These are phyloP conservation scores for Tenualosa ilisha DNA, from an alignment of 2,797 vertebrate genomes.

Conservation along the genomic window DNA sequence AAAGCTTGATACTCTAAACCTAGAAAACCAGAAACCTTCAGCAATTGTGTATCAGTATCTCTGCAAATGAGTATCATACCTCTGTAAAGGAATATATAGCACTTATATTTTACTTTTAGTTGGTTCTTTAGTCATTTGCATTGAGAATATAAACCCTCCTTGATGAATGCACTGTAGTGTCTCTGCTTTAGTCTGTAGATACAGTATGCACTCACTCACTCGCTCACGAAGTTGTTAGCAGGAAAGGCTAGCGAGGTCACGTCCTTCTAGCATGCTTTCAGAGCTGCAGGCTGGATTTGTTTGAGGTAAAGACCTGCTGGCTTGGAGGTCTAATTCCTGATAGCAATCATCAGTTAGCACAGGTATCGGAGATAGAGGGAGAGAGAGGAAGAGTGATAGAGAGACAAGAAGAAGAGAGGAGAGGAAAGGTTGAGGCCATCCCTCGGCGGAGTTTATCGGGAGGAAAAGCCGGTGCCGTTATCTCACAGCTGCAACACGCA, in stretches of 20 bases:
- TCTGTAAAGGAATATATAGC: no score
- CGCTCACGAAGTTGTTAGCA: background rate
- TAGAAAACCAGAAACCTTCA: no score
- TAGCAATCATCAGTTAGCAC: slow-evolving; percentile 43
- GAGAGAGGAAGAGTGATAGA: slow-evolving; percentile 24
- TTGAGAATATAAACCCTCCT: no score
- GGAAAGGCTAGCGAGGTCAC: background rate
- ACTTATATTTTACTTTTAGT: no score
- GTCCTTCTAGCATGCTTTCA: background rate
- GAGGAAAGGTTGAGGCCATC: slow-evolving; percentile 34
- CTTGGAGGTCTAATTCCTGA: slow-evolving; percentile 35
- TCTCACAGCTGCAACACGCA: slow-evolving; percentile 71
- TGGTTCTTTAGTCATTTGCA: no score
- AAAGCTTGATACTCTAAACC: background rate
- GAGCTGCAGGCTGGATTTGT: slow-evolving; percentile 33
- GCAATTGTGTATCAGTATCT: no score
- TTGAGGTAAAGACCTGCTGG: slow-evolving; percentile 44
- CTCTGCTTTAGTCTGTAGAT: background rate
- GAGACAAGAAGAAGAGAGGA: slow-evolving; percentile 45
- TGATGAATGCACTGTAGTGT: no score
- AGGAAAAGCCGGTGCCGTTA: slow-evolving; percentile 63
- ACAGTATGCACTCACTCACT: background rate
- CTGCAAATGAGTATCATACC: no score
- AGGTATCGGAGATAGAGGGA: slow-evolving; percentile 43
- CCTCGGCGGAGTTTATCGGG: slow-evolving; percentile 76